phyloP scores from a whole-genome alignment of 2,113 vertebrate genomes.

The Tupaia tana region DNA sequence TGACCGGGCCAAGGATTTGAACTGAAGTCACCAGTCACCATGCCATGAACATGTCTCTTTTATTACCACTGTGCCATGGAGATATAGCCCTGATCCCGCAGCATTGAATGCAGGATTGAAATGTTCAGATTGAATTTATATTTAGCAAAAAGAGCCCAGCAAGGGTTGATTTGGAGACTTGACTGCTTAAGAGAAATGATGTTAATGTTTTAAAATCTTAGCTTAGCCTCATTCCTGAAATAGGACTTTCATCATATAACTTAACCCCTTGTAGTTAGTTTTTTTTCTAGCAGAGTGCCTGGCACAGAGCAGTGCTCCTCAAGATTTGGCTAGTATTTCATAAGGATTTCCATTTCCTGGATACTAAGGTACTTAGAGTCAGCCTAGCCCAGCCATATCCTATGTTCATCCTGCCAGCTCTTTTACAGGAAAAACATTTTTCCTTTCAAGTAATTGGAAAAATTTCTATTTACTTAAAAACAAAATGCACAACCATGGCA shows the following conservation, averaged over 20 bases:
- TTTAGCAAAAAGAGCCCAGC: not conserved
- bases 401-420: not conserved
- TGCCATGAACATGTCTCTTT: no score
- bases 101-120: not conserved
- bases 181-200: not conserved
- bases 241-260: not conserved
- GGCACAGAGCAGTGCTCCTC: not conserved
- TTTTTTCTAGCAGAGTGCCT: not conserved
- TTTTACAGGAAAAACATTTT: not conserved
- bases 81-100: not conserved
- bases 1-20: no score
- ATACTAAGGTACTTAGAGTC: not conserved
- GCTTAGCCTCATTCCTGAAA: not conserved
- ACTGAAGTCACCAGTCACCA: no score
- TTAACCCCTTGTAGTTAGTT: not conserved
- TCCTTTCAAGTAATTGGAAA: not conserved
- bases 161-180: not conserved
- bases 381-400: not conserved
- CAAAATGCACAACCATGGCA: not conserved
- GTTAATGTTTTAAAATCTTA: not conserved
- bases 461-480: not conserved
- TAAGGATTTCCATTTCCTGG: not conserved
- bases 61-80: no score
- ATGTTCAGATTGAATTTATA: not conserved
- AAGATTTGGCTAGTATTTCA: not conserved